Evolutionary conservation across 2,113 vertebrate genomes (phyloP), one percentile per base, ranked within the genome.

Genomic region (Paradisaea rubra): DNA sequence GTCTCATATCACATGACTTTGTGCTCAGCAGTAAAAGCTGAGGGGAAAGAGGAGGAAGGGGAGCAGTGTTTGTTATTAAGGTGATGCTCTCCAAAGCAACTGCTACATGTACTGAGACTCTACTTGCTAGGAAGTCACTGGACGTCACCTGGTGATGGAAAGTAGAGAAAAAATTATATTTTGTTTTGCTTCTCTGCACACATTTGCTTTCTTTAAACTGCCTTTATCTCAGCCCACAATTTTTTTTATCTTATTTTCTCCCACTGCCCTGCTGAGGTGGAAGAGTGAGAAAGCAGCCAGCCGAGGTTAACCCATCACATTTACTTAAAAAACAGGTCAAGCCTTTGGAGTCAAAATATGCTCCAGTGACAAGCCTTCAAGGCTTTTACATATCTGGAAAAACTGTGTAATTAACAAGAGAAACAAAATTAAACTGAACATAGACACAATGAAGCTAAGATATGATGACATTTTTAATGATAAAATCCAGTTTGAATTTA

Each of bases 61-160:
- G 6, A 45, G 8, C 0, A 0, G 22, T 39, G 45, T 39, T 60
- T n/a, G 12, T 33, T 78, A 15, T 37, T 45, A 33, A 52, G 27
- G 15, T 19, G 27, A 44, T 0, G 0, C 2, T 37, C 45, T 78
- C 33, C 23, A 53, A 39, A 61, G 33, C 12, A 61, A 39, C 12
- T 25, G 24, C 20, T 31, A 12, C 9, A 7, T 0, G 0, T 47
- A 69, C 25, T 31, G 10, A 76, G 24, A n/a, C 1, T 52, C 13
- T 39, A 21, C 39, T 68, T 74, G 8, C 30, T 20, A 19, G 52
- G 30, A 60, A 76, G 41, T 31, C 25, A n/a, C 14, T 35, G 47
- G n/a, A 60, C 0, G 0, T 47, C 33, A 68, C 20, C n/a, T 60
- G 53, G 9, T 45, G n/a, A 74, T 53, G 60, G 25, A 4, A 60